These are phyloP conservation scores for Eurystomus glaucurus DNA, from an alignment of 2,797 vertebrate species.

Conservation along the genomic window DNA sequence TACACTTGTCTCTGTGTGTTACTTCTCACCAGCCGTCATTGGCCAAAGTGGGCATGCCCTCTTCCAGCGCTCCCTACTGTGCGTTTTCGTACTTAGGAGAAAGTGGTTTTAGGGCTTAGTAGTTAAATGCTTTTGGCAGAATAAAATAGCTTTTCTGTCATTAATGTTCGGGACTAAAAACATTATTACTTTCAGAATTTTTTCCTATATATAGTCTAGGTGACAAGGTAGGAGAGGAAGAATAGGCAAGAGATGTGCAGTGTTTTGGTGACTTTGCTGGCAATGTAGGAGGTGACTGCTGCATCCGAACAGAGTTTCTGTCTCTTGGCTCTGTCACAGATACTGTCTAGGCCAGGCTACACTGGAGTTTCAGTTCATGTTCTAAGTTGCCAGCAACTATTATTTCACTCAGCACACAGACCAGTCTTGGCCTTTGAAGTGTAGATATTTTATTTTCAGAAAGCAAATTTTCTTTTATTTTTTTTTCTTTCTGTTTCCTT, in stretches of 20 bases:
- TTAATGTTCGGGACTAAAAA: background rate
- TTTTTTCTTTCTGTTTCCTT: accelerated
- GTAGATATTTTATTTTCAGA: background rate
- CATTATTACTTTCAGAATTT: background rate
- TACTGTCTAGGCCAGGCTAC: background rate
- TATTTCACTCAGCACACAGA: background rate
- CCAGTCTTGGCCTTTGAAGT: background rate
- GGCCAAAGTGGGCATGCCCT: accelerated
- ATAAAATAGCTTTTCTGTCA: background rate
- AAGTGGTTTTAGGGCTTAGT: background rate
- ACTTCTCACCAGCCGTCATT: accelerated
- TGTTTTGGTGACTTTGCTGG: background rate
- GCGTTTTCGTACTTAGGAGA: background rate
- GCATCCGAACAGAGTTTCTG: background rate
- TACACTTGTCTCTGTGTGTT: background rate
- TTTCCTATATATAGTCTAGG: accelerated
- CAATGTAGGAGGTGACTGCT: background rate
- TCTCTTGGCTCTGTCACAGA: background rate
- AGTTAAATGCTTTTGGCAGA: background rate
- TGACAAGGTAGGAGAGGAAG: background rate
- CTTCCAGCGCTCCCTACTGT: background rate
- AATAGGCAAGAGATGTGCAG: background rate
- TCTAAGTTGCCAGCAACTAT: background rate
- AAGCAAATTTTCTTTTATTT: background rate
- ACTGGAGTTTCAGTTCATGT: background rate